Evolutionary conservation across 1,140 invertebrate species (phyloP).

Genomic region (Streblospio benedicti): DNA sequence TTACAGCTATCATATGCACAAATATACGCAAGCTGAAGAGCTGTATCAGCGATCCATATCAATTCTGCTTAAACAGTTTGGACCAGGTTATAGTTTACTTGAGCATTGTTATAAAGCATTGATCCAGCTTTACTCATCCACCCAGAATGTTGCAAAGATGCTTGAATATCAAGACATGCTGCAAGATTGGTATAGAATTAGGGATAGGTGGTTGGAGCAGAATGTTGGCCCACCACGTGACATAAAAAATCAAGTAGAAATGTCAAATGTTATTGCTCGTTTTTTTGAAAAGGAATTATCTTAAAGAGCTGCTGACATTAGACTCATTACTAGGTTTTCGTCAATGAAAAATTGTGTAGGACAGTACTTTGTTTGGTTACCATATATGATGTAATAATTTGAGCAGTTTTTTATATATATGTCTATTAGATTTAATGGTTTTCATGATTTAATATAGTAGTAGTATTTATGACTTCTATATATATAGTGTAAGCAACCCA

Average conservation of each 20-base stretch:
- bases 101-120: constrained; percentile 88
- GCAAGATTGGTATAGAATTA: constrained; percentile 60
- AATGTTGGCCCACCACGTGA: constrained; percentile 47
- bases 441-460: too few relatives aligned
- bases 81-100: constrained; percentile 76
- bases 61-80: constrained; percentile 78
- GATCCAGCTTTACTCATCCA: constrained; percentile 68
- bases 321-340: too few relatives aligned
- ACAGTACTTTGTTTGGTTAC: too few relatives aligned
- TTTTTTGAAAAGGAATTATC: too few relatives aligned
- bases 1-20: constrained; percentile 87
- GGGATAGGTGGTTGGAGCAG: constrained; percentile 43
- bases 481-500: too few relatives aligned
- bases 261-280: too few relatives aligned
- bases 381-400: too few relatives aligned
- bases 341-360: too few relatives aligned
- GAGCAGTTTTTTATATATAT: too few relatives aligned
- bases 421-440: too few relatives aligned
- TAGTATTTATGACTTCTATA: too few relatives aligned
- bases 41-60: constrained; percentile 76
- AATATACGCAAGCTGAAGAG: constrained; percentile 72
- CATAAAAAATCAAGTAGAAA: constrained; percentile 21
- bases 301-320: too few relatives aligned
- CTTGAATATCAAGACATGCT: constrained; percentile 62
- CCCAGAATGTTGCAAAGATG: constrained; percentile 61